Conservation (phyloP, 2,113 vertebrate genomes). For the Actenoides lindsayi region DNA sequence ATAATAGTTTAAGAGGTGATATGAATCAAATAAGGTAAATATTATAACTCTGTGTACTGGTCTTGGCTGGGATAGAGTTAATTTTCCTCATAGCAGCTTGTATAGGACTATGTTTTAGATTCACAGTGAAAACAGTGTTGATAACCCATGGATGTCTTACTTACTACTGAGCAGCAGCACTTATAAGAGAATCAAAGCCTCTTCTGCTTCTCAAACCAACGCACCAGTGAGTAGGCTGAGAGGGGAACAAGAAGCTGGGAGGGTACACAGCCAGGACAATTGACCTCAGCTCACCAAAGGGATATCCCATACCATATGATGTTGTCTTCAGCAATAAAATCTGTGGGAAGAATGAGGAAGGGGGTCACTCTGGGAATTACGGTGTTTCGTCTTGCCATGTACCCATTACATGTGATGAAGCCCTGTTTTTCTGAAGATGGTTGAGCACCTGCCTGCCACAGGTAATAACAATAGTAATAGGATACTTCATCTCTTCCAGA, state of each 20-base stretch:
- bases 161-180: not conserved
- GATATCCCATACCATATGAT: not conserved
- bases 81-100: not conserved
- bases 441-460: not conserved
- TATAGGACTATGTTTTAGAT: not conserved
- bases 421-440: not conserved
- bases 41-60: not conserved
- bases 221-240: rapidly evolving
- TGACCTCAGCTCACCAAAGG: not conserved
- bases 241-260: not conserved
- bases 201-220: not conserved
- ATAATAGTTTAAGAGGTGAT: not conserved
- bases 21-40: not conserved
- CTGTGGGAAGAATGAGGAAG: not conserved
- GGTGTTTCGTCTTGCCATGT: not conserved
- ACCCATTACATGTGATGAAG: rapidly evolving
- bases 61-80: not conserved
- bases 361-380: rapidly evolving
- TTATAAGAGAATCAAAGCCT: not conserved
- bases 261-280: too few relatives aligned
- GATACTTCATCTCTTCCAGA: not conserved
- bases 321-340: not conserved
- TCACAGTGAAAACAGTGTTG: not conserved
- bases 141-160: not conserved
- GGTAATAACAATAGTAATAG: not conserved